These are phyloP conservation scores for Cotesia vestalis DNA, from an alignment of 1,140 invertebrate species.

Conservation along the genomic window DNA sequence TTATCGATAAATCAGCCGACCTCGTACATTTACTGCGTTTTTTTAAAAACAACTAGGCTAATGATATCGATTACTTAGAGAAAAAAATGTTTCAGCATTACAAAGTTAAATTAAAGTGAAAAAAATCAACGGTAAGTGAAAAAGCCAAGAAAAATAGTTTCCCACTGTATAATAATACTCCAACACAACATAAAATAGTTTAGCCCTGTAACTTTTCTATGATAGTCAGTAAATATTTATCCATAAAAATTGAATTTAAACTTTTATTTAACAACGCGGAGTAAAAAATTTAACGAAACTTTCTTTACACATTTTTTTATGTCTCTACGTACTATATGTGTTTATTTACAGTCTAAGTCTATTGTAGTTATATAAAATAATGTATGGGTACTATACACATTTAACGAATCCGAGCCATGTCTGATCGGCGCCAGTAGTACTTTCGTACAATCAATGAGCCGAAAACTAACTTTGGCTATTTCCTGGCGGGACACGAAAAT, in stretches of 20 bases:
- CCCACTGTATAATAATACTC: not conserved
- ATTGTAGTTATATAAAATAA: no score
- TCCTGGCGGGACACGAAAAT: conserved; percentile 21
- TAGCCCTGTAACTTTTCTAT: not conserved
- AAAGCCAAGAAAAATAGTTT: not conserved
- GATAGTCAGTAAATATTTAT: not conserved
- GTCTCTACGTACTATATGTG: no score
- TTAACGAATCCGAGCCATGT: conserved; percentile 30
- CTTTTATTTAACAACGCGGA: no score
- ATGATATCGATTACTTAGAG: conserved; percentile 30
- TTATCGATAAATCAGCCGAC: conserved; percentile 26
- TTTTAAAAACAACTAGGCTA: conserved; percentile 26
- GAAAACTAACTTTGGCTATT: conserved; percentile 42
- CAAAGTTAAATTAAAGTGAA: not conserved
- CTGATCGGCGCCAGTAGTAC: conserved; percentile 39
- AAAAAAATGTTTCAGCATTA: no score
- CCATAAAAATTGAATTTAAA: no score
- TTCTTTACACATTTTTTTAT: no score
- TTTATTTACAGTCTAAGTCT: not conserved
- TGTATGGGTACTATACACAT: not conserved
- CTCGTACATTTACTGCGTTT: conserved; percentile 9
- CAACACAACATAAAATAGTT: no score
- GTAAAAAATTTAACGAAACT: no score
- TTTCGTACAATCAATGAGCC: conserved; percentile 38
- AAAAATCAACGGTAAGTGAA: not conserved